Percentiles rank a stretch among this genome's conserved stretches.
Conservation (phyloP, 2,113 vertebrate species). For the Nycticorax nycticorax region DNA sequence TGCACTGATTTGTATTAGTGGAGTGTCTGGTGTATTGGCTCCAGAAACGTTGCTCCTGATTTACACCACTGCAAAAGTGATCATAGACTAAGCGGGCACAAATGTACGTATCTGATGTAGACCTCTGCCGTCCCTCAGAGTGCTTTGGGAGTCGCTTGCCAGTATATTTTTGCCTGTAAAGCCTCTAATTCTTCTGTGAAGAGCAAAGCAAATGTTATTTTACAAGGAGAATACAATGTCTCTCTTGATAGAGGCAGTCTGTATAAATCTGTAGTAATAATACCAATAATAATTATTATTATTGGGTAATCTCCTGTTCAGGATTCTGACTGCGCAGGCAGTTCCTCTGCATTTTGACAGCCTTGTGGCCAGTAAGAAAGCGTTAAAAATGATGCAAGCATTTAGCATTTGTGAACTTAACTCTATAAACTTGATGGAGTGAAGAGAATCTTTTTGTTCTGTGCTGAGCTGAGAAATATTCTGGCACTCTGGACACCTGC, state of each 20-base stretch:
- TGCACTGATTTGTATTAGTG: neutral
- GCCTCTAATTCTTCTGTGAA: neutral
- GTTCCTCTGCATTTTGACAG: constrained; percentile 39
- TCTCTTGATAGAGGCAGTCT: neutral
- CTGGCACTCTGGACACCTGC: constrained; percentile 61
- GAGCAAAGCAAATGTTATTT: constrained; percentile 33
- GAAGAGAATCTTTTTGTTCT: constrained; percentile 64
- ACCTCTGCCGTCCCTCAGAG: neutral
- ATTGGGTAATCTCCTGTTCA: constrained; percentile 25
- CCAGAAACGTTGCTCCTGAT: neutral
- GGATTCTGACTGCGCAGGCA: neutral
- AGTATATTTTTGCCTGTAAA: neutral
- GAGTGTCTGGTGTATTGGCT: neutral
- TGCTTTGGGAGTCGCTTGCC: neutral
- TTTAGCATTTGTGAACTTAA: constrained; percentile 65
- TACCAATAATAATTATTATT: neutral
- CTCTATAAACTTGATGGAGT: constrained; percentile 66
- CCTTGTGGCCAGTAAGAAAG: constrained; percentile 20
- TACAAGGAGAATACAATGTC: neutral
- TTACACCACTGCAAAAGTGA: neutral
- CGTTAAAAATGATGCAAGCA: constrained; percentile 40
- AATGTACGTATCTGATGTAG: neutral
- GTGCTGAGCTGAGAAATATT: constrained; percentile 63
- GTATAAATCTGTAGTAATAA: neutral
- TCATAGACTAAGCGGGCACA: neutral